Evolutionary conservation across 2,888 invertebrate species (phyloP).

Genomic region (Drosophila paramelanica): DNA sequence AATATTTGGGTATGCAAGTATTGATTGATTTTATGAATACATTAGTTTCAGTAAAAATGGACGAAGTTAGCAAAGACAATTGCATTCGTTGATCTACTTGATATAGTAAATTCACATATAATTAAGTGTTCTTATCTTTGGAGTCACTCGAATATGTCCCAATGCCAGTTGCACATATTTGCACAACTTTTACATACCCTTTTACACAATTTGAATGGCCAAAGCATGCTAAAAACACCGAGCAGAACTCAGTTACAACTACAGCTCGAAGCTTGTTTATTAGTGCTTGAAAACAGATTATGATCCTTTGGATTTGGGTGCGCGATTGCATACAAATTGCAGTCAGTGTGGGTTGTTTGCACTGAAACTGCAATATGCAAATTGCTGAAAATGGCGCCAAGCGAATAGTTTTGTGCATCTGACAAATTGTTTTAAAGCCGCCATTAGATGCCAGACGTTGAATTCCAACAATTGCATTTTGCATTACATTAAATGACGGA

Average conservation of each 20-base stretch:
- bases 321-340: conserved; percentile 62
- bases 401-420: conserved; percentile 33
- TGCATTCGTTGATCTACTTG: too few relatives aligned
- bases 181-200: neutral
- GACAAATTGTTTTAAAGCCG: conserved; percentile 50
- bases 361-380: conserved; percentile 47
- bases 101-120: too few relatives aligned
- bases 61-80: too few relatives aligned
- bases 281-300: conserved; percentile 22
- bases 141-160: neutral
- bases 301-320: conserved; percentile 18
- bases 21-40: too few relatives aligned
- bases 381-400: conserved; percentile 43
- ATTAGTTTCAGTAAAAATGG: too few relatives aligned
- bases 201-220: neutral
- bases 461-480: conserved; percentile 44
- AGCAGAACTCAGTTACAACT: conserved; percentile 1
- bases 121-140: too few relatives aligned
- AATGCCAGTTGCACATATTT: neutral
- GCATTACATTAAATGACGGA: conserved; percentile 40
- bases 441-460: conserved; percentile 5
- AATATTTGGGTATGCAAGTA: too few relatives aligned
- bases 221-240: neutral
- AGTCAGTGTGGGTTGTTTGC: conserved; percentile 36
- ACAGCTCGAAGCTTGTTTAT: conserved; percentile 9